phyloP scores from a whole-genome alignment of 1,140 invertebrate species.

The Solenopsis fugax region DNA sequence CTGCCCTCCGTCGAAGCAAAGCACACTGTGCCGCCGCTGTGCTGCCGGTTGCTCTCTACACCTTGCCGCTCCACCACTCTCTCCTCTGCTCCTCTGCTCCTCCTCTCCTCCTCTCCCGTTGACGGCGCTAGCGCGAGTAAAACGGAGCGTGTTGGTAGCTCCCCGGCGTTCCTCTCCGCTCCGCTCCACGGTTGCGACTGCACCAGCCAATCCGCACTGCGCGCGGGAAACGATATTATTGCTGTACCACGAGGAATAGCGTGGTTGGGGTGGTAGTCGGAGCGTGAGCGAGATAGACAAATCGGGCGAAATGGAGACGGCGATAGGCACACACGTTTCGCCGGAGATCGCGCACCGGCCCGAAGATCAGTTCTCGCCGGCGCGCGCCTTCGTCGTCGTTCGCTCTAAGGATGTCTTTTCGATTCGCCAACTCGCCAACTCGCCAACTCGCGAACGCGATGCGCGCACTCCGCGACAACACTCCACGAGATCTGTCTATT shows the following conservation, averaged over 20 bases:
- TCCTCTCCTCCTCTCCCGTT: constrained; percentile 3
- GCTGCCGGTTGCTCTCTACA: constrained; percentile 10
- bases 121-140: constrained; percentile 64
- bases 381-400: constrained; percentile 1
- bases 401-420: not conserved
- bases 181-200: constrained; percentile 14
- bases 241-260: constrained; percentile 77
- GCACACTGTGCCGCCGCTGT: constrained; percentile 3
- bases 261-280: constrained; percentile 25
- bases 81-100: not conserved
- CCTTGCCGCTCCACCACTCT: constrained; percentile 49
- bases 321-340: constrained; percentile 40
- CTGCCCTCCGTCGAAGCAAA: constrained; percentile 59
- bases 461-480: not conserved
- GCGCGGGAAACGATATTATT: constrained; percentile 85
- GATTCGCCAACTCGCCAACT: no score
- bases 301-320: constrained; percentile 24
- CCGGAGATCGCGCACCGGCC: constrained; percentile 15
- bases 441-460: not conserved
- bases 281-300: constrained; percentile 37
- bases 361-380: constrained; percentile 44
- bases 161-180: constrained; percentile 17
- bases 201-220: constrained; percentile 79
- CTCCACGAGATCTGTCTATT: no score
- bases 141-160: constrained; percentile 52